Conservation (phyloP, 2,113 vertebrate genomes). For the Progne subis region DNA sequence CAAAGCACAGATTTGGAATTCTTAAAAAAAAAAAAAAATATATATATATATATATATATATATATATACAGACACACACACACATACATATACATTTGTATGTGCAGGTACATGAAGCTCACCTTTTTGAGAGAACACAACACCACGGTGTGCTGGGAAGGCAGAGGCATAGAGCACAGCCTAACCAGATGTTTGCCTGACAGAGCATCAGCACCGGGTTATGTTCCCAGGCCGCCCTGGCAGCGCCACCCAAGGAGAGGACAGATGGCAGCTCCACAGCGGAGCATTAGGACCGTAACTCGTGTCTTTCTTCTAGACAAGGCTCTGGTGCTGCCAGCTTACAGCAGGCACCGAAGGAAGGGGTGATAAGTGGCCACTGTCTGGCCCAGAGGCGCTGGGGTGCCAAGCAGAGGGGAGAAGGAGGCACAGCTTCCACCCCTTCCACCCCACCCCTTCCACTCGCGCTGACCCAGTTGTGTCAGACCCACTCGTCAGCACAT, state of each 20-base stretch:
- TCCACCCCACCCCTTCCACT: no score
- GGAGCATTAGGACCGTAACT: not conserved
- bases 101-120: not conserved
- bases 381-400: not conserved
- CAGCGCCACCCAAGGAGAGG: not conserved
- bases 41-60: no score
- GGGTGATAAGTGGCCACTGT: not conserved
- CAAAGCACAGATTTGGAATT: not conserved
- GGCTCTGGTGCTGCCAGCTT: not conserved
- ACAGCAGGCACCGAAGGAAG: not conserved
- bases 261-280: slow-evolving; percentile 33
- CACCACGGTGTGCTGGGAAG: not conserved
- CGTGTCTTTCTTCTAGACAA: not conserved
- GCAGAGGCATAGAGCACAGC: not conserved
- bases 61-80: no score
- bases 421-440: not conserved
- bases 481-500: slow-evolving; percentile 56
- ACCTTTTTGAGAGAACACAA: not conserved
- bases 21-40: not conserved
- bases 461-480: slow-evolving; percentile 36
- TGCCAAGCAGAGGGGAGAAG: not conserved
- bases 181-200: not conserved
- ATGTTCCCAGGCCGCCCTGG: not conserved
- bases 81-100: not conserved
- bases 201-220: not conserved